Conservation (phyloP, 2,113 vertebrate genomes). For the Chionodraco myersi region DNA sequence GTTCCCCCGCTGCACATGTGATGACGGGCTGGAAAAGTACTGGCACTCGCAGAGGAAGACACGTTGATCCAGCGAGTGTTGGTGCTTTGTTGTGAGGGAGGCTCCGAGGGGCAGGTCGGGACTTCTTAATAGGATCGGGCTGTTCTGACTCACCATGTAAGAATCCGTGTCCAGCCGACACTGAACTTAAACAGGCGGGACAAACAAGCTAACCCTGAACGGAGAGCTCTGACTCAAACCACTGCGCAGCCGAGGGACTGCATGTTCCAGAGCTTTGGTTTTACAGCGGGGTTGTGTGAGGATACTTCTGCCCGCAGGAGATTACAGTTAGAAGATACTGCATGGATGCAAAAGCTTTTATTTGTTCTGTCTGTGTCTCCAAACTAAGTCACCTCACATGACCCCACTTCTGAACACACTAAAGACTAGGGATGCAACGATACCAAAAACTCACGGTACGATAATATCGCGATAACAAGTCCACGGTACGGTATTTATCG, state of each 20-base stretch:
- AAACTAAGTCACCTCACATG: too few relatives aligned
- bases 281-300: too few relatives aligned
- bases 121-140: constrained; percentile 42
- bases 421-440: too few relatives aligned
- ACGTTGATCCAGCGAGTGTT: constrained; percentile 19
- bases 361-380: too few relatives aligned
- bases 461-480: too few relatives aligned
- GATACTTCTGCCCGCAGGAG: too few relatives aligned
- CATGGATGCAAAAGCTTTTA: too few relatives aligned
- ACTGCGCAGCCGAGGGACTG: background rate
- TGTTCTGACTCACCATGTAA: constrained; percentile 71
- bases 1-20: constrained; percentile 48
- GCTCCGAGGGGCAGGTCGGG: constrained; percentile 17
- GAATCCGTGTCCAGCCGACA: constrained; percentile 42
- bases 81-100: constrained; percentile 13
- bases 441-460: too few relatives aligned
- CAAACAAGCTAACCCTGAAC: constrained; percentile 36
- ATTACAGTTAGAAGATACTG: too few relatives aligned
- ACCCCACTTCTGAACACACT: too few relatives aligned
- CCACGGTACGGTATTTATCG: too few relatives aligned
- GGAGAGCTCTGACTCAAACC: constrained; percentile 7
- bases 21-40: constrained; percentile 72
- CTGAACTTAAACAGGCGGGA: constrained; percentile 22
- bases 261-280: background rate
- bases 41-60: background rate